Conservation (phyloP, 2,113 vertebrate species). For the Sapayoa aenigma region DNA sequence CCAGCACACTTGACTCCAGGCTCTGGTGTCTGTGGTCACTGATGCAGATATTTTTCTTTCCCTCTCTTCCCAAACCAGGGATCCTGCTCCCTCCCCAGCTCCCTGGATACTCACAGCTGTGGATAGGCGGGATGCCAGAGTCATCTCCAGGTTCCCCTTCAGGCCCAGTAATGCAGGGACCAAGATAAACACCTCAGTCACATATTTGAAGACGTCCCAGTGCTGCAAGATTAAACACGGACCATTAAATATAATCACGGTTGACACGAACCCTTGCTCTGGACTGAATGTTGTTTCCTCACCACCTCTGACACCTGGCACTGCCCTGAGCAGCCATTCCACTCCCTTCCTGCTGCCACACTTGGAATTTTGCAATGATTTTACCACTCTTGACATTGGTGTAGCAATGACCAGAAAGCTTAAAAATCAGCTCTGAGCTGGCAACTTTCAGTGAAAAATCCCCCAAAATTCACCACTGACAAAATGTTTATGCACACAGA, state of each 20-base stretch:
- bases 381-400: background rate
- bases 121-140: slow-evolving; percentile 92
- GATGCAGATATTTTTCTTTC: background rate
- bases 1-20: background rate
- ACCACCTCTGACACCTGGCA: background rate
- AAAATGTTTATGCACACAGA: background rate
- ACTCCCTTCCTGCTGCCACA: background rate
- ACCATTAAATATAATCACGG: fast-evolving
- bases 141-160: slow-evolving; percentile 99
- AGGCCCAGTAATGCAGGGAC: slow-evolving; percentile 94
- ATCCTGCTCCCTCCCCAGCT: background rate
- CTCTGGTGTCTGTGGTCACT: background rate
- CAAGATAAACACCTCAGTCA: slow-evolving; percentile 96
- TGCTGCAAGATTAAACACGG: slow-evolving; percentile 76
- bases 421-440: background rate
- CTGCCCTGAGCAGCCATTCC: background rate
- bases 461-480: background rate
- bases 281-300: background rate
- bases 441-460: background rate
- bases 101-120: slow-evolving; percentile 87
- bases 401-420: background rate
- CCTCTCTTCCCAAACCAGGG: background rate
- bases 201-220: slow-evolving; percentile 93
- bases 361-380: fast-evolving
- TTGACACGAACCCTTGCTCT: background rate